These are phyloP conservation scores for Typhlomys cinereus DNA, from an alignment of 2,113 vertebrate genomes.

Conservation along the genomic window DNA sequence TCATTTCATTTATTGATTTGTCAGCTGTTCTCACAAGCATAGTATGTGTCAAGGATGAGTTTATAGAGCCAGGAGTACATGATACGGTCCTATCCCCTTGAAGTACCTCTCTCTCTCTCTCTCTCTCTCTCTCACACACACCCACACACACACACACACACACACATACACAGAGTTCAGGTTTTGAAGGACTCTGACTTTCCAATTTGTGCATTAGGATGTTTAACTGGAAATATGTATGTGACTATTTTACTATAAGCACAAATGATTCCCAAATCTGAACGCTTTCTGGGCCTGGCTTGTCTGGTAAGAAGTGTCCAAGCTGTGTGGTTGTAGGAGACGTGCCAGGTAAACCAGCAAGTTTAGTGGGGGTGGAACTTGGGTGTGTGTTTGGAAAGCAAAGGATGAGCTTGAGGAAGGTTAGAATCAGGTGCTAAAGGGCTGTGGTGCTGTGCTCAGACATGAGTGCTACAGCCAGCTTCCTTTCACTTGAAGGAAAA, in stretches of 20 bases:
- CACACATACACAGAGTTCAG: background rate
- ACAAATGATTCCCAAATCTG: background rate
- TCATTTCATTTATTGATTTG: conserved; percentile 28
- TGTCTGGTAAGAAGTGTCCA: background rate
- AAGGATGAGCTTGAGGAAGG: background rate
- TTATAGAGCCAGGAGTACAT: background rate
- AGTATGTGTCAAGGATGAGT: background rate
- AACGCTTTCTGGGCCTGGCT: background rate
- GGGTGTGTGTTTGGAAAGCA: background rate
- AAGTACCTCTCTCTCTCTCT: too few species aligned
- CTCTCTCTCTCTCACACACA: too few species aligned
- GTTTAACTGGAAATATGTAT: background rate
- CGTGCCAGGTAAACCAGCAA: background rate
- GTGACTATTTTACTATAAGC: background rate
- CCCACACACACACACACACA: too few species aligned
- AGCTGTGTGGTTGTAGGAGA: too few species aligned
- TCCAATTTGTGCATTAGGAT: background rate
- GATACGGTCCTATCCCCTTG: background rate
- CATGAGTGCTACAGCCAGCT: background rate
- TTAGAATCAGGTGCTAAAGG: background rate
- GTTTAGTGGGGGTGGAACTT: background rate
- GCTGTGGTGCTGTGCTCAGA: background rate
- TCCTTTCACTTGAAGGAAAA: background rate
- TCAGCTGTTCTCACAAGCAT: background rate
- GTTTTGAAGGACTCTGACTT: background rate